Evolutionary conservation across 2,797 vertebrate species (phyloP), one percentile per base, ranked within the genome.

Genomic region (Microctenopoma lineatum): DNA sequence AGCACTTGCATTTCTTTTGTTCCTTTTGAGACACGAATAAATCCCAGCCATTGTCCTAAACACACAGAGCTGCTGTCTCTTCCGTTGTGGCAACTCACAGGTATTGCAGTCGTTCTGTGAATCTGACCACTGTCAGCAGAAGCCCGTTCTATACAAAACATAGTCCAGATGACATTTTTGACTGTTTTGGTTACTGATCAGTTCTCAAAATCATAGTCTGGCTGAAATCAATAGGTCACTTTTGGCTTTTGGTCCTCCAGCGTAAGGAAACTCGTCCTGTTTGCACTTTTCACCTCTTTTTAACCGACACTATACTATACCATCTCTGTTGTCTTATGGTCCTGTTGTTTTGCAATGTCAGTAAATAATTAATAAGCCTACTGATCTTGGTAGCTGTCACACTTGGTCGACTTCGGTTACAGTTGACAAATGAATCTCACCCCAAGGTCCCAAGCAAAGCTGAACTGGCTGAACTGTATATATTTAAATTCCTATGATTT

Each of bases 61-160:
- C 65, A 76, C 64, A 50, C 21, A n/a, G 26, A 47, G 15, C 45
- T 58, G 39, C 26, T 48, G 50, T 56, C 15, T 51, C 29, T 58
- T 29, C 38, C 15, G 15, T 26, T 0, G 1, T 27, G 21, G 48
- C 50, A 45, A 56, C 12, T 41, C 8, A 45, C n/a, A 29, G 51
- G 13, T 36, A 59, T 66, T 52, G 44, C 14, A 53, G 1, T 32
- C 25, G 54, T 58, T 65, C 26, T 38, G 36, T 74, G 21, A 46
- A 47, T 57, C 41, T 16, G 7, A 48, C 10, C 26, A 42, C n/a
- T 2, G 21, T 11, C 39, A 34, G 32, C 32, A 8, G 32, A 34
- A 34, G 7, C 32, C 32, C 8, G 32, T 8, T 34, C 32, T 34
- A 34, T 34, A 34, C 9, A 34, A 8, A 34, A 7, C 32, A 34